phyloP scores from a whole-genome alignment of 1,140 invertebrate genomes.

The Lasaia peninsularis region DNA sequence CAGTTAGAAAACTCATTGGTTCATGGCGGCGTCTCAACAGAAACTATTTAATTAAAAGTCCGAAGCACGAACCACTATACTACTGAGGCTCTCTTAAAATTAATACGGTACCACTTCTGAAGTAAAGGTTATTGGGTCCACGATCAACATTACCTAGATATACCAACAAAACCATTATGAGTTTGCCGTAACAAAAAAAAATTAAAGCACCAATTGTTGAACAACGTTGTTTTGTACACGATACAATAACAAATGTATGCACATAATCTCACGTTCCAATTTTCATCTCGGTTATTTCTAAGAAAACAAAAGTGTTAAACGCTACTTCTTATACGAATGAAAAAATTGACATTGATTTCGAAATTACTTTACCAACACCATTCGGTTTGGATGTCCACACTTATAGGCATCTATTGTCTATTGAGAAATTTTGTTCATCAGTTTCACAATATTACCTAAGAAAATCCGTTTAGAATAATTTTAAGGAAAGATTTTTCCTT shows the following conservation, averaged over 20 bases:
- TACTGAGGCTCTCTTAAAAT: too few species aligned
- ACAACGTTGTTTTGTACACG: slow-evolving; percentile 3
- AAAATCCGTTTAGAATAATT: too few species aligned
- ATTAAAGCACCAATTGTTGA: background rate
- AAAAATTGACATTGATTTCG: slow-evolving; percentile 1
- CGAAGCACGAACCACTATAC: too few species aligned
- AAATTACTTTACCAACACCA: background rate
- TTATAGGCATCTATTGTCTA: background rate
- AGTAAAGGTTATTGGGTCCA: background rate
- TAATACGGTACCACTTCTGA: too few species aligned
- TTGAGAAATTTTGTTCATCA: too few species aligned
- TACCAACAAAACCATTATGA: background rate
- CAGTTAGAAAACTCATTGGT: too few species aligned
- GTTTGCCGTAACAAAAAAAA: background rate
- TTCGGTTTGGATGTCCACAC: background rate
- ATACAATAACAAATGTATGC: background rate
- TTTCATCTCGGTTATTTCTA: slow-evolving; percentile 2
- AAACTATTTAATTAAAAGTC: too few species aligned
- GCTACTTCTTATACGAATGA: background rate
- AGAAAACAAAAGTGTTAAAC: slow-evolving; percentile 13
- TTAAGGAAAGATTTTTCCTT: too few species aligned
- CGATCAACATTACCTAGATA: background rate
- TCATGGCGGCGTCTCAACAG: too few species aligned
- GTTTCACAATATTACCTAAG: too few species aligned
- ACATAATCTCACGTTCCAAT: slow-evolving; percentile 9